Base-by-base conservation (phyloP, 2,888 invertebrate genomes). In the Catonia carolina region DNA sequence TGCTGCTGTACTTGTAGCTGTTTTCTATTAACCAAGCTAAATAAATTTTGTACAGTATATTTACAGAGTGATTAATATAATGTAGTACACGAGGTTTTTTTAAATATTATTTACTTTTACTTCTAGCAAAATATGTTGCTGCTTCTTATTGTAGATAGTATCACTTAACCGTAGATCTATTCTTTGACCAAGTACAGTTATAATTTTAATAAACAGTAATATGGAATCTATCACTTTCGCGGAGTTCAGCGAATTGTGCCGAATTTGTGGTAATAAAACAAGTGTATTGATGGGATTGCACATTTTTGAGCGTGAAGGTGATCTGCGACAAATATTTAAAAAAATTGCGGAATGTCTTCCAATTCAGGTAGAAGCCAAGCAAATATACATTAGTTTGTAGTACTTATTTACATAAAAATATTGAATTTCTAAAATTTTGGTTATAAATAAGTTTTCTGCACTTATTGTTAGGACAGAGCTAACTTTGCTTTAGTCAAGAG, bases 271-370 rank as follows among this genome's bases (percentile, higher is more conserved):
- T 23, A 65, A 71, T 3, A 74, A 75, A 63, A 73, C 73, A 18
- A 72, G 69, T 53, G 69, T 73, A 36, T 64, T 73, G 22, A 69
- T 74, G 69, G 73, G 74, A 18, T 63, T 75, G 47, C 72, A 74
- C 52, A 74, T 75, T 60, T 75, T 75, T 65, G 74, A 71, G 63
- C 74, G 75, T 64, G 78, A 76, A 54, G 73, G 75, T 56, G 71
- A 73, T 59, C 70, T 71, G 59, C 68, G 78, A 60, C 75, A 79
- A 69, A 74, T 80, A 42, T 74, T 73, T 62, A 78, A 78, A 69
- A 80, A 80, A 70, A 80, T 80, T 58, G 72, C 75, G 62, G 74
- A 74, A 55, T 80, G 79, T 69, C 73, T 80, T 66, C 78, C 79
- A 53, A 71, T 80, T 41, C 77, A 78, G 72, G 80, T 78, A 69